Conservation (phyloP, 2,797 vertebrate genomes). For the Pampus argenteus region DNA sequence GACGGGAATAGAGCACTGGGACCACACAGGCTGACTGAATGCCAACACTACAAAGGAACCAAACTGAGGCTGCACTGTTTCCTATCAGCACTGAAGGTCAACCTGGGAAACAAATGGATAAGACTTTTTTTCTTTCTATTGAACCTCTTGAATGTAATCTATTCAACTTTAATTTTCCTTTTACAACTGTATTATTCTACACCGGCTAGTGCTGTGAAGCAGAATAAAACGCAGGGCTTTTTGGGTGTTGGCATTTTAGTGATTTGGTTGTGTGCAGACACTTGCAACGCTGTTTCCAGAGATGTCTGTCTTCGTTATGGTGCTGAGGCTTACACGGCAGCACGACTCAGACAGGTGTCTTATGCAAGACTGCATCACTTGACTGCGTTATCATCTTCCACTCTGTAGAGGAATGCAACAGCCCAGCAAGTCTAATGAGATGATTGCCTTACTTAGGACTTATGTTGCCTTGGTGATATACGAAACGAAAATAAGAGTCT, state of each 20-base stretch:
- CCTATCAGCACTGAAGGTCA: conserved; percentile 76
- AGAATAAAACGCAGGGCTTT: conserved; percentile 31
- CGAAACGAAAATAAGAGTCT: conserved; percentile 36
- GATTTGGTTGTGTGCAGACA: conserved; percentile 50
- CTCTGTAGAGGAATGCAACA: conserved; percentile 15
- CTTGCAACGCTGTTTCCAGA: conserved; percentile 49
- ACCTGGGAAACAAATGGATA: conserved; percentile 45
- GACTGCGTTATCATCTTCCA: conserved; percentile 46
- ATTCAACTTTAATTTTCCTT: conserved; percentile 61
- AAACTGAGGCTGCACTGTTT: conserved; percentile 64
- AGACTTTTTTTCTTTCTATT: conserved; percentile 29
- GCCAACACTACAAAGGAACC: conserved; percentile 66
- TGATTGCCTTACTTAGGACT: conserved; percentile 40
- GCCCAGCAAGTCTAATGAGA: conserved; percentile 36
- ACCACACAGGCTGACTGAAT: conserved; percentile 67
- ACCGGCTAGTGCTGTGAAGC: not conserved
- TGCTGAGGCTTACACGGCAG: conserved; percentile 38
- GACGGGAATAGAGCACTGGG: conserved; percentile 59
- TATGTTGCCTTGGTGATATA: conserved; percentile 30
- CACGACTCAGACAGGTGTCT: conserved; percentile 58
- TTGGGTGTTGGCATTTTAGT: conserved; percentile 63
- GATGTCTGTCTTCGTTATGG: conserved; percentile 62
- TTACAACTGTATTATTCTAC: conserved; percentile 42
- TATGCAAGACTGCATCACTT: conserved; percentile 48
- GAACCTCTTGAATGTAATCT: conserved; percentile 60